Evolutionary conservation across 35 echinoderm and acorn worm species (phyloP).

Genomic region (Apostichopus parvimensis): DNA sequence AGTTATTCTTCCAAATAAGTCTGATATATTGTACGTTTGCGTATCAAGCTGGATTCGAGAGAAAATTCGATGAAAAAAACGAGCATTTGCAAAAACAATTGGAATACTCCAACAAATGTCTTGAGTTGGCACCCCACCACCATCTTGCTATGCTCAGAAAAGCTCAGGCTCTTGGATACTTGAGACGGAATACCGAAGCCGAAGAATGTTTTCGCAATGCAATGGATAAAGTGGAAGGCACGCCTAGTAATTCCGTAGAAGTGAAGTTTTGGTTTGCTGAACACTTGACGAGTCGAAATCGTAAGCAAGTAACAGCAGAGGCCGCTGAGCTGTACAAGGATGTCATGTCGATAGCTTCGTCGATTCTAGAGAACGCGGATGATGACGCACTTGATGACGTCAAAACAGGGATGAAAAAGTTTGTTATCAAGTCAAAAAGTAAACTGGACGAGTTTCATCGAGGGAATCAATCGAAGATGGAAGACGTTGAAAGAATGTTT

Average conservation of each 20-base stretch:
- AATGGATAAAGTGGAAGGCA: not conserved
- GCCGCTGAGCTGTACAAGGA: not conserved
- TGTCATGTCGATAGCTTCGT: not conserved
- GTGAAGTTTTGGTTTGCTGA: not conserved
- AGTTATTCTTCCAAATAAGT: conserved; percentile 3
- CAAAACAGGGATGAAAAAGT: not conserved
- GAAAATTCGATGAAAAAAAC: not conserved
- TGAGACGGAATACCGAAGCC: not conserved
- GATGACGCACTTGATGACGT: not conserved
- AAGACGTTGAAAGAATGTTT: not conserved
- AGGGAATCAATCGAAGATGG: not conserved
- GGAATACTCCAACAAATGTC: not conserved
- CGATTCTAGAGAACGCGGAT: not conserved
- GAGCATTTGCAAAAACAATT: not conserved
- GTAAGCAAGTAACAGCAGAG: not conserved
- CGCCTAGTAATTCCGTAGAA: not conserved
- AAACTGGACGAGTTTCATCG: not conserved
- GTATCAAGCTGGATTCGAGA: not conserved
- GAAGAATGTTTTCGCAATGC: not conserved
- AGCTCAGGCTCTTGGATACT: not conserved
- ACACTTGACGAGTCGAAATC: not conserved
- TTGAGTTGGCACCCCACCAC: not conserved
- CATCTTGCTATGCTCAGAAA: not conserved
- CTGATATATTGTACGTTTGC: not conserved
- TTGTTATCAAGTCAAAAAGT: not conserved